Evolutionary conservation across 2,888 invertebrate genomes (phyloP), one percentile per base, ranked within the genome.

Genomic region (Latrodectus hesperus): DNA sequence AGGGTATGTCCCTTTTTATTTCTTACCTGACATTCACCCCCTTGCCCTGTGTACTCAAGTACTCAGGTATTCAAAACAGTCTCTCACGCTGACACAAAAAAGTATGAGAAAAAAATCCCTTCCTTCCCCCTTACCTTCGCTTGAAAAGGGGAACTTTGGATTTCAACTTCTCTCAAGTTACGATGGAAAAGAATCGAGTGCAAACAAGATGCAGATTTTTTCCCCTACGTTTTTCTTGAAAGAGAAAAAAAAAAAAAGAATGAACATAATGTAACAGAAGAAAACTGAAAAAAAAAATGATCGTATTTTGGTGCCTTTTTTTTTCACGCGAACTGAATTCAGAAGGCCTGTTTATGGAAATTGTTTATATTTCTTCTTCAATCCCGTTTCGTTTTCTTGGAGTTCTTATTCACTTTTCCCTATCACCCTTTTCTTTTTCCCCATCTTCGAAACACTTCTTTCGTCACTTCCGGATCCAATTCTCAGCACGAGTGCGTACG

Each of bases 151-250:
- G 10, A 55, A 4, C 17, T 76, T 71, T 72, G 71, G 68, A 78
- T 75, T 84, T 78, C 72, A 60, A 65, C 77, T 65, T 65, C 77
- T 76, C 77, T 83, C 71, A 51, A 64, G 70, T 83, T 67, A 78
- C 84, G 78, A 73, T 84, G 67, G 73, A 52, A 77, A 84, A 78
- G 84, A 84, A 84, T 78, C 77, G 73, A 78, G 77, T 78, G 77
- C 84, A 84, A 78, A 84, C 84, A 84, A 84, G 84, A 84, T 84
- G 84, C 84, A 84, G 67, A 84, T 84, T 84, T 67, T 52, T n/a
- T 17, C 10, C 49, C 73, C 52, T 68, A 22, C 67, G 3, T 17
- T 68, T n/a, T 60, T 16, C 12, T 16, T 60, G 11, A 16, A 16
- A 12, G 60, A 60, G n/a, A 60, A 60, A 60, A 12, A n/a, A n/a